Conservation (phyloP, 2,797 vertebrate genomes). For the Eurystomus glaucurus region DNA sequence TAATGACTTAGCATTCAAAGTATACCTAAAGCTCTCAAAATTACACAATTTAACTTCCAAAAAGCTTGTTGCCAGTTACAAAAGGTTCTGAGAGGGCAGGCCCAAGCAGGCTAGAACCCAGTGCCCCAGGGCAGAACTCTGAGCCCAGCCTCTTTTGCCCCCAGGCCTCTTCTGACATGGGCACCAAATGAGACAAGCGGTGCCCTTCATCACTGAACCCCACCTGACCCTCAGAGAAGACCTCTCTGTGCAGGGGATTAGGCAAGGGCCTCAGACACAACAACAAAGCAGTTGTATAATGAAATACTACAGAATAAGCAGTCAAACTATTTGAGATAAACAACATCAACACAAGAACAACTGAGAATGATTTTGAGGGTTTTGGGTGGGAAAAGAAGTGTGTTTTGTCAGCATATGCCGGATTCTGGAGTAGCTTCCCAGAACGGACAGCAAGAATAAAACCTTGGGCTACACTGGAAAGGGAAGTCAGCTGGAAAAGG, state of each 20-base stretch:
- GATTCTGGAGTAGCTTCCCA: background rate
- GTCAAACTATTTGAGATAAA: background rate
- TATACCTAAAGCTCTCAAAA: background rate
- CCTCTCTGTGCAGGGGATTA: background rate
- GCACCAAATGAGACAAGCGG: rapidly evolving
- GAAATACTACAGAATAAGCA: background rate
- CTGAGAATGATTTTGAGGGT: background rate
- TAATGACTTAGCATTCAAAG: background rate
- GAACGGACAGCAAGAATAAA: background rate
- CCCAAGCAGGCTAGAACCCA: background rate
- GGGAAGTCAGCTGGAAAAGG: background rate
- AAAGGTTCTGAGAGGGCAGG: background rate
- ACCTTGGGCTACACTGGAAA: background rate
- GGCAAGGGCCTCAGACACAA: background rate
- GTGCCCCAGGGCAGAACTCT: background rate
- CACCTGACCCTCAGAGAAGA: background rate
- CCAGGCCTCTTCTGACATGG: rapidly evolving
- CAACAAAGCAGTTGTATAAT: background rate
- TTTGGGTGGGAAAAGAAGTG: background rate
- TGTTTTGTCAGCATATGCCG: background rate
- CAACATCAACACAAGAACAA: background rate
- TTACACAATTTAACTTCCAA: background rate
- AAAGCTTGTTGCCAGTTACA: background rate
- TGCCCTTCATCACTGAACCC: background rate
- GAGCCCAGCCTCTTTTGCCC: background rate